Conservation (phyloP, 2,797 vertebrate species). For the Atherinosoma microstoma region DNA sequence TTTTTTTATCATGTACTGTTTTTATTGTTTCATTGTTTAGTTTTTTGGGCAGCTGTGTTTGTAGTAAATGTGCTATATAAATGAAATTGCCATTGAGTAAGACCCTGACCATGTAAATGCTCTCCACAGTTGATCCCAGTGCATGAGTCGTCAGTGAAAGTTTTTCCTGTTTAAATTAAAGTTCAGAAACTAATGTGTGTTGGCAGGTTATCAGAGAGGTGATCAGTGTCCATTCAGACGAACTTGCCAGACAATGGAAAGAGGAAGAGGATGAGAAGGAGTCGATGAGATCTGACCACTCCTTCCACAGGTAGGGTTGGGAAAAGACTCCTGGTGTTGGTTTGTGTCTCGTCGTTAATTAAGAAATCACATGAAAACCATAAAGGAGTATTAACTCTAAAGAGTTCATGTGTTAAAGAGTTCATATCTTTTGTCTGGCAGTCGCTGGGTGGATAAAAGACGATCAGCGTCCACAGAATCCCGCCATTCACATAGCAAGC, state of each 20-base stretch:
- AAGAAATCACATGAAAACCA: neutral
- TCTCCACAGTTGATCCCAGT: neutral
- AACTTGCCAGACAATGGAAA: slow-evolving; percentile 90
- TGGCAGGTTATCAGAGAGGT: slow-evolving; percentile 95
- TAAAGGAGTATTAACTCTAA: neutral
- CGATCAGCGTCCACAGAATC: slow-evolving; percentile 89
- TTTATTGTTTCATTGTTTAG: no score
- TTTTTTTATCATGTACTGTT: no score
- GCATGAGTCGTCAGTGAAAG: accelerated
- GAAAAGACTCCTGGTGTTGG: neutral
- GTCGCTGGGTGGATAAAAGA: slow-evolving; percentile 61
- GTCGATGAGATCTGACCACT: slow-evolving; percentile 31
- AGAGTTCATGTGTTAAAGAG: neutral
- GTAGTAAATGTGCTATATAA: no score
- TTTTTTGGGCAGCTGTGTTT: no score
- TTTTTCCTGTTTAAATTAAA: neutral
- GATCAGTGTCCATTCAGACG: slow-evolving; percentile 93
- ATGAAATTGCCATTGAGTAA: no score
- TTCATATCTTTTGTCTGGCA: slow-evolving; percentile 19
- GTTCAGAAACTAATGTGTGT: neutral
- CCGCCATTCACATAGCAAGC: slow-evolving; percentile 75
- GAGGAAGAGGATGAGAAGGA: slow-evolving; percentile 80
- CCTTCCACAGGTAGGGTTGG: slow-evolving; percentile 68
- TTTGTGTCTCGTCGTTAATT: neutral
- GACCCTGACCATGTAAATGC: no score